Base-by-base conservation (phyloP, 2,888 invertebrate species). In the Ischnus inquisitorius region DNA sequence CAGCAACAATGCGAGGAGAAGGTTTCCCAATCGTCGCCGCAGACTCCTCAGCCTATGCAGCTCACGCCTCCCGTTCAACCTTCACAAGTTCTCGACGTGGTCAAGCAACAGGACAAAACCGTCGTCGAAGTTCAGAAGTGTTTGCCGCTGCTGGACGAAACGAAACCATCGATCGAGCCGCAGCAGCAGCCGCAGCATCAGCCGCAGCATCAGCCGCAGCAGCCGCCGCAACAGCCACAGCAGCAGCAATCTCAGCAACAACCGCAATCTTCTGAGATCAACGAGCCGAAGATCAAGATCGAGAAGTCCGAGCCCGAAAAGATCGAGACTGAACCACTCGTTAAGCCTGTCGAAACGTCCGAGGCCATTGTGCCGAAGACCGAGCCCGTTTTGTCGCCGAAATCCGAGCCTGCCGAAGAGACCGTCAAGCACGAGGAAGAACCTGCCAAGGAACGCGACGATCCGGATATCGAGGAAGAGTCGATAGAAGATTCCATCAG, bases 401-500 rank as follows among this genome's bases (percentile, higher is more conserved):
- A 89, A 65, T 16, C 79, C 12, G 92, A 93, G 46, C 80, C 90
- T 57, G 81, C 79, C 3, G 91, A 91, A 65, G 86, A 86, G 5
- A 83, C 83, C 16, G 84, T 88, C 3, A 91, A 92, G 69, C 88
- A 87, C 12, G 91, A 92, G 76, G 89, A 88, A 6, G 65, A 83
- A 1, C 34, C 41, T 2, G 3, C 10, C 6, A 82, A 90, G 6
- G 89, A 91, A 43, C 86, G 75, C 12, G 89, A 89, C 1, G 90
- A 91, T 3, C 86, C 83, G 2, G 91, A 92, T 41, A 85, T 88
- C 22, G 89, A 89, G 5, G 92, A 92, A 68, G 90, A 91, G 41
- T 83, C 87, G 1, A 82, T 76, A 14, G 90, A 91, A 19, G 92
- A 91, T 81, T 85, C 88, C 0, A 43, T 89, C 19, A 89, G 90